Evolutionary conservation across 2,888 invertebrate species (phyloP), one percentile per base, ranked within the genome.

Genomic region (Idaea dimidiata): DNA sequence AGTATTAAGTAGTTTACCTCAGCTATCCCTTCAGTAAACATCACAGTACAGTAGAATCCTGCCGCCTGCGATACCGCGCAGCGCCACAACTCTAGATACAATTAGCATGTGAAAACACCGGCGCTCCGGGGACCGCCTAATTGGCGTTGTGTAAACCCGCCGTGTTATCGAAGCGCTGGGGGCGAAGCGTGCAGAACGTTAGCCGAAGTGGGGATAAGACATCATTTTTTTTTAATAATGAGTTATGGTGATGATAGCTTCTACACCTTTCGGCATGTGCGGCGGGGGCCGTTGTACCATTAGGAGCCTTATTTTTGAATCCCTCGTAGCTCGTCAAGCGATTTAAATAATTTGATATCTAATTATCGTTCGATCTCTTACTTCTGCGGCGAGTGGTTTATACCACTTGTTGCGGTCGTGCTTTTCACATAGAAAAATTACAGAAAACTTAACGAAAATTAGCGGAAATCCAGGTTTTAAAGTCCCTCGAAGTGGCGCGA

Each of bases 131-230:
- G 84, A 69, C 69, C 73, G 78, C 83, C 89, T 92, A 92, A 92
- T 92, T 92, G 91, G 91, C 83, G 83, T 83, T 89, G 86, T 90
- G 91, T 91, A 91, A 88, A 91, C 91, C 82, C 73, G 82, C 81
- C 84, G 86, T 86, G 90, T 87, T 90, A 91, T 90, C 89, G 82
- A 78, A 79, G 74, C 69, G 85, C 91, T 86, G 78, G 81, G 86
- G 80, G 85, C 76, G 72, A 73, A 43, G 60, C 75, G 71, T 72
- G 59, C 63, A 59, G 60, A 14, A 67, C n/a, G 58, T 66, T 5
- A 17, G 16, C 1, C 14, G 14, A 14, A 43, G 32, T 58, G 54
- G 61, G 62, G 68, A 63, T 58, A 16, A 14, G 56, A 66, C 60
- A 65, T 60, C 24, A 10, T 58, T n/a, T 55, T 14, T 7, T 43